phyloP scores from a whole-genome alignment of 2,797 vertebrate genomes.

The Urocyon cinereoargenteus region DNA sequence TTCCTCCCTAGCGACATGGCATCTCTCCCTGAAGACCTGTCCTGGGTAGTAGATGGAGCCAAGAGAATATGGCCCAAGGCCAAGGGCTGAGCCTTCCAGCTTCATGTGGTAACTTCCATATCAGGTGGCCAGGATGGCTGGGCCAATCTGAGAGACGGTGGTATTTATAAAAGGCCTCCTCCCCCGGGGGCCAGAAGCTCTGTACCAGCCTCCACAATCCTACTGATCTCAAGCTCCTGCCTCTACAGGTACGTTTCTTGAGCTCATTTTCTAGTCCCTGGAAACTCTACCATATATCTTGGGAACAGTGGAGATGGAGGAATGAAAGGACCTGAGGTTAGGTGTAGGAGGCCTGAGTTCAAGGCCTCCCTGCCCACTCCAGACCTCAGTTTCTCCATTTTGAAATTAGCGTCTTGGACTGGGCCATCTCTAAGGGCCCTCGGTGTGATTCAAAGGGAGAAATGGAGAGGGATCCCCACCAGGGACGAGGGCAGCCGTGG shows the following conservation, averaged over 20 bases:
- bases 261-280: neutral
- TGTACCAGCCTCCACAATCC: neutral
- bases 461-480: neutral
- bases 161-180: slow-evolving; percentile 52
- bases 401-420: neutral
- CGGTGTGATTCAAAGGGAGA: neutral
- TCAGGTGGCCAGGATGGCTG: slow-evolving; percentile 38
- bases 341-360: neutral
- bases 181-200: neutral
- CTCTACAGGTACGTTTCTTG: slow-evolving; percentile 63
- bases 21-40: neutral
- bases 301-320: neutral
- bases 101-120: neutral
- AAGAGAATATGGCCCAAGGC: neutral
- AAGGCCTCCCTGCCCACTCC: neutral
- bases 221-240: neutral
- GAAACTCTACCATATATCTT: neutral
- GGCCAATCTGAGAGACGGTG: neutral
- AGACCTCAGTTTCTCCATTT: neutral
- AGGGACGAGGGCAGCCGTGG: neutral
- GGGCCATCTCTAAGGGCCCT: neutral
- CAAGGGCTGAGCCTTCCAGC: slow-evolving; percentile 12
- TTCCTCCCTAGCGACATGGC: neutral
- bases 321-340: neutral
- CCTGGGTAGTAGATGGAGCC: slow-evolving; percentile 65